These are phyloP conservation scores for Poliocrania exsul DNA, from an alignment of 2,797 vertebrate species.

Conservation along the genomic window DNA sequence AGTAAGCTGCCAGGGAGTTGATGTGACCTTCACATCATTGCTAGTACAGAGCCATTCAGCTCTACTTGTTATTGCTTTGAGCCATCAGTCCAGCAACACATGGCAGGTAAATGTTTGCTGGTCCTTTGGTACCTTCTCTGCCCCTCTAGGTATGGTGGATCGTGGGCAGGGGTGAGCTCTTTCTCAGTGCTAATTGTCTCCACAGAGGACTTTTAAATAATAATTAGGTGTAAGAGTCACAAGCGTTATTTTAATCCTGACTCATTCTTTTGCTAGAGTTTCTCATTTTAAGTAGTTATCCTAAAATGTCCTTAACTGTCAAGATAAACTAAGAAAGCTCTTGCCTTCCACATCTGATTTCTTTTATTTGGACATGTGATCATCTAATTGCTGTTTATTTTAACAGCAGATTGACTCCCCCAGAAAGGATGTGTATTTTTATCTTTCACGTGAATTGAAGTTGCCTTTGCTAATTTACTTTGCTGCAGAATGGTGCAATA, in stretches of 20 bases:
- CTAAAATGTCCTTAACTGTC: background rate
- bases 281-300: background rate
- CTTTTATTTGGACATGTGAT: background rate
- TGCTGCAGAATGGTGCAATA: background rate
- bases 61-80: background rate
- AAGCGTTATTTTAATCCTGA: background rate
- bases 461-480: background rate
- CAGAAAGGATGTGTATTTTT: background rate
- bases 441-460: background rate
- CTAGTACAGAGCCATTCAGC: background rate
- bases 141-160: background rate
- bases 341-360: background rate
- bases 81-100: background rate
- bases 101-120: background rate
- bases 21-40: background rate
- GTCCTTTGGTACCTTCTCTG: background rate
- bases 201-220: background rate
- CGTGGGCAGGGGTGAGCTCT: background rate
- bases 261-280: background rate
- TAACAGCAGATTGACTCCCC: background rate
- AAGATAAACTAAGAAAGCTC: background rate
- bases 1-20: background rate
- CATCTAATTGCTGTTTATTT: slow-evolving; percentile 4
- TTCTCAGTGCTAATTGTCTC: background rate
- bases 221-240: background rate